Base-by-base conservation (phyloP, 2,113 vertebrate species). In the Oryzias celebensis region DNA sequence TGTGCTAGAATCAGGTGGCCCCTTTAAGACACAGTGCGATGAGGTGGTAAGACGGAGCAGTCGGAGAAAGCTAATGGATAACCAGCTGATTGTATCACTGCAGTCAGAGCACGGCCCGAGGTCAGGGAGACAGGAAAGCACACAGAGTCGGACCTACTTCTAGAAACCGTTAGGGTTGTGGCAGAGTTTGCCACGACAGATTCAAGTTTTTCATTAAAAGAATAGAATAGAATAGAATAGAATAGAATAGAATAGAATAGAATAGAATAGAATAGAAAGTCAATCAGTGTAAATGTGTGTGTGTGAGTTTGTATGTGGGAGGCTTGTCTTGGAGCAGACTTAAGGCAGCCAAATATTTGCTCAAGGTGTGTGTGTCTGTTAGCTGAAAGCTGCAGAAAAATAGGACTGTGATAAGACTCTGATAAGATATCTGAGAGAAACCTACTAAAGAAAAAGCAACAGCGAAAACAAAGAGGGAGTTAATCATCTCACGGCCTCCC, bases 11-110 rank as follows among this genome's bases (percentile, higher is more conserved):
- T 41, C 57, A 79, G 52, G 51, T 75, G 75, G 46, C 80, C 72
- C 36, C 84, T 88, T 83, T 82, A 82, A 86, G 87, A 85, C 23
- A 36, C 66, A 52, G 57, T 14, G 72, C 82, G 80, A 77, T 66
- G n/a, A 78, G 52, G 81, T 88, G 73, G 84, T 60, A 85, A 75
- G 66, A 71, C 67, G 26, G 79, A 58, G 81, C 62, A 86, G 85
- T 83, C 78, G 50, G 74, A n/a, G 23, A 73, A 81, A 83, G 90
- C 82, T 93, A 91, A 93, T 92, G 85, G 89, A 90, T 92, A 91
- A 93, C 91, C 79, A 84, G 73, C 80, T 85, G 90, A 83, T 90
- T 88, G 69, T 89, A 88, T 87, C 81, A 76, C 68, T 14, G 43
- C 68, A 86, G 80, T 57, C 77, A 46, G 52, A 85, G 82, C 85